A percentile compares a stretch with the other conserved stretches of the same genome.
Conservation (phyloP, 2,888 invertebrate genomes). For the Colletes collaris region DNA sequence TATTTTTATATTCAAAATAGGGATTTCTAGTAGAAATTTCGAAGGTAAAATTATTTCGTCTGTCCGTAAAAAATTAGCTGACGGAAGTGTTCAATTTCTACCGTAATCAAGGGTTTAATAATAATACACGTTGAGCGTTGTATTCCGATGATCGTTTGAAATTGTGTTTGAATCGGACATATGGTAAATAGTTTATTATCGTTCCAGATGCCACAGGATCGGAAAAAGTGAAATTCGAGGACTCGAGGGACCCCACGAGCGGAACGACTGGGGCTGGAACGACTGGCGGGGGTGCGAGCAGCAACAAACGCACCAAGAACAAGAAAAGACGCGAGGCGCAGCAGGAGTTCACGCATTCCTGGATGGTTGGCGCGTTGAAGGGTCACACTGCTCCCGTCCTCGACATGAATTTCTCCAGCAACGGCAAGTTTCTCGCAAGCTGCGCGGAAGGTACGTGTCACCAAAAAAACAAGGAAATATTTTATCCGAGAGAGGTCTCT, state of each 20-base stretch:
- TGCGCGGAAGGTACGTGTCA: slow-evolving; percentile 90
- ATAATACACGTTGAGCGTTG: too few relatives aligned
- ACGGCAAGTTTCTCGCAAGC: slow-evolving; percentile 93
- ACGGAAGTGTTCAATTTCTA: too few relatives aligned
- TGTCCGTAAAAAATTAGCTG: too few relatives aligned
- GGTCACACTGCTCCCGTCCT: slow-evolving; percentile 91
- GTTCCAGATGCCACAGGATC: slow-evolving; percentile 45
- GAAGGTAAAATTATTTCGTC: too few relatives aligned
- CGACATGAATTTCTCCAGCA: slow-evolving; percentile 92
- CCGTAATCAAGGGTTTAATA: too few relatives aligned
- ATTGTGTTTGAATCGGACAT: neutral
- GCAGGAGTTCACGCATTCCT: slow-evolving; percentile 83
- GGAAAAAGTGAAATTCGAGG: slow-evolving; percentile 43
- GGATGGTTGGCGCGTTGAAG: slow-evolving; percentile 91
- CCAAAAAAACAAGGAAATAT: neutral
- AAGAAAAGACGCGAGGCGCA: slow-evolving; percentile 79
- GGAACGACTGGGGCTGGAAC: slow-evolving; percentile 12
- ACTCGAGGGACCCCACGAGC: slow-evolving; percentile 20
- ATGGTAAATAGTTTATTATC: neutral
- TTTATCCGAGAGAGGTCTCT: slow-evolving; percentile 9
- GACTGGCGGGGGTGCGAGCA: slow-evolving; percentile 15
- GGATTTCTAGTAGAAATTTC: too few relatives aligned
- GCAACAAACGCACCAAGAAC: slow-evolving; percentile 76
- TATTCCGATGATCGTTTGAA: neutral
- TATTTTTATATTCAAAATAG: too few relatives aligned